Base-by-base conservation (phyloP, 2,888 invertebrate genomes). In the Phaedon cochleariae region DNA sequence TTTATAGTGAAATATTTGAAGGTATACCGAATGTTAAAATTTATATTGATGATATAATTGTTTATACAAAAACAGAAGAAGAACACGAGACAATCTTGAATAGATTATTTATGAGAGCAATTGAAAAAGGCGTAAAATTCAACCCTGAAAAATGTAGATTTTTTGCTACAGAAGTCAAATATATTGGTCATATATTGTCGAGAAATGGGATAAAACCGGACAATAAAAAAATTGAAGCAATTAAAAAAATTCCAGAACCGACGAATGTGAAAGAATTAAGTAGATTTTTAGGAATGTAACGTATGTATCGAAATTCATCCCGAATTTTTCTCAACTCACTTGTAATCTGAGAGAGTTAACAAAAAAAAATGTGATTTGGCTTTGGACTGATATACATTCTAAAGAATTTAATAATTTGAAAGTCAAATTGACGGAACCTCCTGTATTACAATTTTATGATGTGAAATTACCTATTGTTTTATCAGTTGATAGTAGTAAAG, bases 301-400 rank as follows among this genome's bases (percentile, higher is more conserved):
- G n/a, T 77, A 77, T 66, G 53, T 77, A 10, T 54, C 69, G 21
- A 71, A 70, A 66, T 79, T 73, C 65, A 68, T 78, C 21, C 71
- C 69, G 41, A 74, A 75, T 58, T 65, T 75, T 20, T 72, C 77
- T 18, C 62, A 70, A 6, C 3, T 48, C 10, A 48, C 18, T 0
- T 18, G 12, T 18, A 10, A 9, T 17, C 17, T 48, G 48, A 21
- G 12, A 18, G 21, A 48, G 18, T 21, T 0, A 48, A 3, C 12
- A 9, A 51, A 51, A 21, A n/a, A n/a, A 51, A n/a, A 1, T 15
- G 49, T 49, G 9, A 5, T 49, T 22, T 49, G 21, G 21, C 49
- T 22, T 1, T 22, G 51, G 26, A 51, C 51, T 10, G 26, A 51
- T 26, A 22, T 55, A 20, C 64, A 65, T 18, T 52, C 60, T 18